Evolutionary conservation across 1,140 invertebrate genomes (phyloP).

Genomic region (Habropoda laboriosa): DNA sequence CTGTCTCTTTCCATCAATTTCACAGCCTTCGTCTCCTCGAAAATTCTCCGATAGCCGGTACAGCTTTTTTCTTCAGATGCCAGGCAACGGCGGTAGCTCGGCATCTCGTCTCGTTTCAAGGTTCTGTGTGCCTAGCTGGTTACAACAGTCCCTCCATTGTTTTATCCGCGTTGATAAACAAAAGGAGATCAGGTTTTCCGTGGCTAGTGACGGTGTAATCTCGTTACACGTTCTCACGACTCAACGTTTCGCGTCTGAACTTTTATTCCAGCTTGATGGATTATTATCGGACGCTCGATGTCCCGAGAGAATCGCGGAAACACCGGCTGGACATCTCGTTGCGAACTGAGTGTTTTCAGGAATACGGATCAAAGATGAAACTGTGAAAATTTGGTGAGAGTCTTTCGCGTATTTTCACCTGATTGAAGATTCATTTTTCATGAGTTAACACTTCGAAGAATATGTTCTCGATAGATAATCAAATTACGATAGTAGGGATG

Average conservation of each 20-base stretch:
- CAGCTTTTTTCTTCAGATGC: not conserved
- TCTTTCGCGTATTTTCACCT: no score
- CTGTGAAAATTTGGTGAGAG: no score
- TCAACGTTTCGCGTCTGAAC: not conserved
- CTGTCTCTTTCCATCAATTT: not conserved
- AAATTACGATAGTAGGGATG: no score
- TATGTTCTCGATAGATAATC: no score
- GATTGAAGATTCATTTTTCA: no score
- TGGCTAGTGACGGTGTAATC: constrained; percentile 19
- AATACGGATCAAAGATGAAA: no score
- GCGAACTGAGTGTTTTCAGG: no score
- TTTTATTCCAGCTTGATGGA: constrained; percentile 11
- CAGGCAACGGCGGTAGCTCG: not conserved
- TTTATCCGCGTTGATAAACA: constrained; percentile 38
- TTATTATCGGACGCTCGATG: not conserved
- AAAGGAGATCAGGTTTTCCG: constrained; percentile 37
- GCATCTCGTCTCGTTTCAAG: constrained; percentile 27
- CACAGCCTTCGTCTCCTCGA: not conserved
- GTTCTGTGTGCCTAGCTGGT: constrained; percentile 8
- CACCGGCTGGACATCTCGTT: no score
- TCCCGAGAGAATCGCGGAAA: not conserved
- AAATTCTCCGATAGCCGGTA: not conserved
- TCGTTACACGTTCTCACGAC: constrained; percentile 34
- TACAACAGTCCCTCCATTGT: constrained; percentile 39
- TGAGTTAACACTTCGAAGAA: no score